These are phyloP conservation scores for Loripinus fragilis DNA, from an alignment of 2,888 invertebrate species.

Conservation along the genomic window DNA sequence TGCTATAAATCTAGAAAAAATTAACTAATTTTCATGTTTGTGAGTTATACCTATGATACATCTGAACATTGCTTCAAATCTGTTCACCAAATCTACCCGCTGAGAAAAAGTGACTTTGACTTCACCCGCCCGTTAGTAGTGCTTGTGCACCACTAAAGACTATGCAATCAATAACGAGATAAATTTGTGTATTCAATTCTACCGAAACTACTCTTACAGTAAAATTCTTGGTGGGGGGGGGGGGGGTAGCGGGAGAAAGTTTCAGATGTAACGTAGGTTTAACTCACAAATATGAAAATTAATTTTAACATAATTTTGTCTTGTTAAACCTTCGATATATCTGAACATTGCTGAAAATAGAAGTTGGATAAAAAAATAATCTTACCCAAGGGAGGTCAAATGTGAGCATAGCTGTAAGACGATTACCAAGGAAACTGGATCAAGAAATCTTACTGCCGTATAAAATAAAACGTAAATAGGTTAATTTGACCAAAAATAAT, in stretches of 20 bases:
- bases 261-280: background rate
- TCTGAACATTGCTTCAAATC: background rate
- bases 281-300: conserved; percentile 5
- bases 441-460: background rate
- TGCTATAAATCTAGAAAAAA: too few species aligned
- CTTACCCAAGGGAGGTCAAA: background rate
- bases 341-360: background rate
- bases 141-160: too few species aligned
- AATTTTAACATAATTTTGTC: background rate
- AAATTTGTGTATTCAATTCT: background rate
- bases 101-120: background rate
- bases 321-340: background rate
- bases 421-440: background rate
- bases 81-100: background rate
- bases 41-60: background rate
- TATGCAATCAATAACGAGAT: too few species aligned
- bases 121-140: too few species aligned
- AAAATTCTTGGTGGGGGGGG: background rate
- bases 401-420: background rate
- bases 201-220: too few species aligned
- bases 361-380: background rate
- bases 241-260: background rate
- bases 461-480: background rate
- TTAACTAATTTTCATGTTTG: background rate
- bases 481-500: background rate